Conservation (phyloP, 2,888 invertebrate species). For the Holacanthella duospinosa region DNA sequence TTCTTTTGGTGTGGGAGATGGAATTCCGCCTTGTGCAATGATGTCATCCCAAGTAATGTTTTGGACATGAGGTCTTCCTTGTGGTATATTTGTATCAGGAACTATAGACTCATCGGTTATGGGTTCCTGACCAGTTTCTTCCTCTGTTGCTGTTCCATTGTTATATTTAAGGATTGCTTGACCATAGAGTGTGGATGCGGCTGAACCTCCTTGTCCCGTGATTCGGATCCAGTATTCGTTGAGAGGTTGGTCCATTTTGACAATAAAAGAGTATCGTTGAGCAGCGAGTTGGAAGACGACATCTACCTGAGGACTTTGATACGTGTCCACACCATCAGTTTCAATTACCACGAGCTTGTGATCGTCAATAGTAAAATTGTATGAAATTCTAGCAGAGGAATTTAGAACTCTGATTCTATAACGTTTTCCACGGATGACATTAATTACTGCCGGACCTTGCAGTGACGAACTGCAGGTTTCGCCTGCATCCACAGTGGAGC, state of each 20-base stretch:
- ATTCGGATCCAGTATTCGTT: slow-evolving; percentile 14
- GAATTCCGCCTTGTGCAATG: not conserved
- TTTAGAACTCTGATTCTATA: slow-evolving; percentile 28
- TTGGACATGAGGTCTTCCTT: not conserved
- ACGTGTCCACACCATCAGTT: slow-evolving; percentile 23
- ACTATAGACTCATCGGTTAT: not conserved
- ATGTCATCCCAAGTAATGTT: not conserved
- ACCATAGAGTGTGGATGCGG: slow-evolving; percentile 10
- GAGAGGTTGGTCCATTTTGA: slow-evolving; percentile 10
- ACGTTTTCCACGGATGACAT: slow-evolving; percentile 12
- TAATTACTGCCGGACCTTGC: slow-evolving; percentile 16
- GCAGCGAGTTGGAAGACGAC: slow-evolving; percentile 17
- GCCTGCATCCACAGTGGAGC: slow-evolving; percentile 11
- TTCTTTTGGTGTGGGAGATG: not conserved
- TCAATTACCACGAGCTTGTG: slow-evolving; percentile 23
- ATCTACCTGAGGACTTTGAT: slow-evolving; percentile 6
- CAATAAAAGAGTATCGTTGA: slow-evolving; percentile 27
- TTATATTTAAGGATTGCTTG: not conserved
- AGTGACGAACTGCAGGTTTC: slow-evolving; percentile 5
- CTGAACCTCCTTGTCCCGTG: slow-evolving; percentile 7
- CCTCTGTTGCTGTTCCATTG: not conserved
- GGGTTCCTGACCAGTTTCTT: not conserved
- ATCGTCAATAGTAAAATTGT: slow-evolving; percentile 26
- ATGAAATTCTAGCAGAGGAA: slow-evolving; percentile 17
- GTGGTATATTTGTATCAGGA: not conserved